Base-by-base conservation (phyloP, 2,113 vertebrate genomes). In the Callipepla squamata region DNA sequence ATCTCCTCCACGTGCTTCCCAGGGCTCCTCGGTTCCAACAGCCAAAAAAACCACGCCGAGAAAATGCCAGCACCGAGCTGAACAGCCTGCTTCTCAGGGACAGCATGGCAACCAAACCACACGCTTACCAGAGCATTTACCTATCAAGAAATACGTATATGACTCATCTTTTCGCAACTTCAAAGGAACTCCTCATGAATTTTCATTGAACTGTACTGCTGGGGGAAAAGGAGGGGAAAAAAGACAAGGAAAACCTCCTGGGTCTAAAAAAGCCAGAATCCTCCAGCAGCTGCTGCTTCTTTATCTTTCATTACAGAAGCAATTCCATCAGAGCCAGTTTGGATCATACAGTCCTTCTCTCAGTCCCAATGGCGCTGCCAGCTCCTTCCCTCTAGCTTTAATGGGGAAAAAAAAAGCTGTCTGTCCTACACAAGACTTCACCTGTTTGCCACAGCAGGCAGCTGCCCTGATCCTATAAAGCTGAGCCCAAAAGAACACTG, bases 191-290 rank as follows among this genome's bases (percentile, higher is more conserved):
- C 8, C 21, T 76, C 11, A 40, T 13, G 4, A 69, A 68, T 26
- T 67, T 8, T 74, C 83, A 76, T 28, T 65, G 50, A 88, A 63
- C 1, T 2, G 28, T 20, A 86, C 26, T 42, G 36, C 16, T 23
- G 13, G 18, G 0, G 0, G 4, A 6, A 44, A 66, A 48, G 58
- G 40, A 7, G 17, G 53, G 53, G 10, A 8, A 11, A 26, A 89
- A 40, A 2, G 2, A 44, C 42, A 36, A 9, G 6, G 34, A 45
- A 47, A 44, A 3, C 4, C 16, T 66, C 45, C 30, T 16, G 16
- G 61, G 14, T n/a, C 51, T 23, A 42, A 83, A 78, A 84, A 70
- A 36, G 12, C 28, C 42, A 68, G 48, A 89, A 51, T 79, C 40
- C n/a, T 62, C 36, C 1, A 6, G 20, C 25, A 87, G 28, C 67